phyloP scores from a whole-genome alignment of 2,797 vertebrate genomes.

The Hydrophis major region DNA sequence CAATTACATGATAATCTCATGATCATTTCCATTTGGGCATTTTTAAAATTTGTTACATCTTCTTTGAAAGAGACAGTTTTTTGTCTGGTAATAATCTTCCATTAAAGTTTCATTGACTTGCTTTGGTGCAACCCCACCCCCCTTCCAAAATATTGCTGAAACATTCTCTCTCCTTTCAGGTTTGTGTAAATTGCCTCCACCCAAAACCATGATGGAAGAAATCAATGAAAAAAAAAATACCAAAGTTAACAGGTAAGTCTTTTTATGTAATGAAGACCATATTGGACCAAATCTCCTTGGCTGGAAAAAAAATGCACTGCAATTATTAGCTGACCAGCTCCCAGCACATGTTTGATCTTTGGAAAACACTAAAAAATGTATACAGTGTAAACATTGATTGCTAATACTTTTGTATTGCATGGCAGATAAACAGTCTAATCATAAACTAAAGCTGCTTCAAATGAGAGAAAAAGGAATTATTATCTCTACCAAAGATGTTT shows the following conservation, averaged over 20 bases:
- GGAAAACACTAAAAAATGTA: not conserved
- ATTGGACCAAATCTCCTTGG: not conserved
- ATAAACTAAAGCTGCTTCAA: not conserved
- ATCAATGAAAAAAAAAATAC: constrained; percentile 71
- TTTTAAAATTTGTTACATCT: not conserved
- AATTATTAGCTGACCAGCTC: not conserved
- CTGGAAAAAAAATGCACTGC: not conserved
- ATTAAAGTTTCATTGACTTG: not conserved
- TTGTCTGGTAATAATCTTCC: not conserved
- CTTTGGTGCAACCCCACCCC: not conserved
- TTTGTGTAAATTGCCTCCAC: constrained; percentile 69
- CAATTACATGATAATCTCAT: not conserved
- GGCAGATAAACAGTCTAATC: not conserved
- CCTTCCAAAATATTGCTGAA: not conserved
- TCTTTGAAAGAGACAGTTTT: not conserved
- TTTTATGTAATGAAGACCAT: not conserved
- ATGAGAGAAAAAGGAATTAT: not conserved
- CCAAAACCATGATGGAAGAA: constrained; percentile 72
- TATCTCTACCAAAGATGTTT: not conserved
- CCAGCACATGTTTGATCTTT: not conserved
- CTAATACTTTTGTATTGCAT: not conserved
- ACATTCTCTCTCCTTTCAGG: constrained; percentile 60
- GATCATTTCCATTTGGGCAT: not conserved
- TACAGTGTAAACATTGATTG: not conserved
- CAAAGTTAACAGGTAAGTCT: constrained; percentile 49